A percentile compares a stretch with the other conserved stretches of the same genome.
phyloP scores from a whole-genome alignment of 2,113 vertebrate genomes.

The Piaya cayana region DNA sequence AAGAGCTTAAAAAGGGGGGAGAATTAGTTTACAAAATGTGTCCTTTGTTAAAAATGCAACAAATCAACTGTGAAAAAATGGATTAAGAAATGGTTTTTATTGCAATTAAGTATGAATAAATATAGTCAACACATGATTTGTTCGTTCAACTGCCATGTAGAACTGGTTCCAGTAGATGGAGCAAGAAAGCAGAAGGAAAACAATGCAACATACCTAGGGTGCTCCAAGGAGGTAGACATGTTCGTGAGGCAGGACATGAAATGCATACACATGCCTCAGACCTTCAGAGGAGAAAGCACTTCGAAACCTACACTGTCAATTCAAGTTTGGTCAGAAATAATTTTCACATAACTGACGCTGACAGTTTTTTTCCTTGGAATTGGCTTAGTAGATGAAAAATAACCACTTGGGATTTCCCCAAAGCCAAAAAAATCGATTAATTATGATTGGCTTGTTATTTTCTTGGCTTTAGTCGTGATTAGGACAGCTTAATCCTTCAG shows the following conservation, averaged over 20 bases:
- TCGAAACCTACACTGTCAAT: neutral
- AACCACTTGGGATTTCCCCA: slow-evolving; percentile 24
- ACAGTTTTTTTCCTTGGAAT: slow-evolving; percentile 44
- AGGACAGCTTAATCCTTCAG: slow-evolving; percentile 29
- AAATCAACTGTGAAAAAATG: neutral
- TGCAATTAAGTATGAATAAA: neutral
- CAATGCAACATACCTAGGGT: neutral
- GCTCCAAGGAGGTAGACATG: neutral
- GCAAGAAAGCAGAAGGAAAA: slow-evolving; percentile 46
- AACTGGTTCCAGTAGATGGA: slow-evolving; percentile 48
- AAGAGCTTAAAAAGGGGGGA: neutral
- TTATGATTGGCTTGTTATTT: slow-evolving; percentile 31
- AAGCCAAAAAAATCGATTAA: slow-evolving; percentile 32
- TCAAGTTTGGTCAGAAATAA: neutral
- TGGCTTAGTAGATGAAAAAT: slow-evolving; percentile 37
- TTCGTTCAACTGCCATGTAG: neutral
- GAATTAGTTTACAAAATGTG: neutral
- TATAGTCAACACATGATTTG: neutral
- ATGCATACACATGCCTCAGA: neutral
- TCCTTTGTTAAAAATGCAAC: neutral
- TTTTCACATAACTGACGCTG: neutral
- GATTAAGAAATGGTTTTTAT: neutral
- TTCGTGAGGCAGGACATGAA: too few relatives aligned
- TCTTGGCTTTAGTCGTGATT: slow-evolving; percentile 30
- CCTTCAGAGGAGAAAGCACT: neutral